Base-by-base conservation (phyloP, 1,140 invertebrate species). In the Cydia pomonella region DNA sequence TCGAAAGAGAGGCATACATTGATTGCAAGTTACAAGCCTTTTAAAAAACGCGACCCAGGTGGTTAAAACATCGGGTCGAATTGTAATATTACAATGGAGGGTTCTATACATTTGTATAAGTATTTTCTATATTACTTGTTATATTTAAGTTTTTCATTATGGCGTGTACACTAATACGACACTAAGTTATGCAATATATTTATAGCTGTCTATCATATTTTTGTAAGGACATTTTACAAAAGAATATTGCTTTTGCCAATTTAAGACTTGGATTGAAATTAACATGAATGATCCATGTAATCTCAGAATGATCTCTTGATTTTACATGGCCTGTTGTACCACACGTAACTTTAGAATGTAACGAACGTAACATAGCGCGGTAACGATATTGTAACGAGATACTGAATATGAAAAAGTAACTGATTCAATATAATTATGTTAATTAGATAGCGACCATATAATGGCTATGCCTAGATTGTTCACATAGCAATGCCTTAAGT, bases 181-280 rank as follows among this genome's bases (percentile, higher is more conserved):
- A 82, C 81, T 85, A 84, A 86, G 82, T 84, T 85, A 84, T 80
- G 81, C 82, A 84, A 86, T 86, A 88, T 87, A 88, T 87, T 86
- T 87, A 84, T 86, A 83, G 79, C 77, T 87, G 78, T 84, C 79
- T 87, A 84, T 85, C 80, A 83, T 85, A 88, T 87, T 88, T 87
- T 87, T 84, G 80, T 87, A 87, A 83, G 83, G 75, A 84, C 81
- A 82, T 86, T 86, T 84, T 84, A 86, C 82, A 85, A 84, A 81
- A 79, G 73, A 77, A 80, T 72, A 77, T 79, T 82, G 78, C 81
- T 85, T 85, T 84, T 82, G 80, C 80, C 84, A 83, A 80, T 80
- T 79, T 77, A 79, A 79, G 75, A 79, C 73, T 75, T 76, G 71
- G 41, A 63, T 77, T 78, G 75, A 81, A 78, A 77, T 79, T 73